Evolutionary conservation across 2,797 vertebrate species (phyloP).

Genomic region (Ceryle rudis): DNA sequence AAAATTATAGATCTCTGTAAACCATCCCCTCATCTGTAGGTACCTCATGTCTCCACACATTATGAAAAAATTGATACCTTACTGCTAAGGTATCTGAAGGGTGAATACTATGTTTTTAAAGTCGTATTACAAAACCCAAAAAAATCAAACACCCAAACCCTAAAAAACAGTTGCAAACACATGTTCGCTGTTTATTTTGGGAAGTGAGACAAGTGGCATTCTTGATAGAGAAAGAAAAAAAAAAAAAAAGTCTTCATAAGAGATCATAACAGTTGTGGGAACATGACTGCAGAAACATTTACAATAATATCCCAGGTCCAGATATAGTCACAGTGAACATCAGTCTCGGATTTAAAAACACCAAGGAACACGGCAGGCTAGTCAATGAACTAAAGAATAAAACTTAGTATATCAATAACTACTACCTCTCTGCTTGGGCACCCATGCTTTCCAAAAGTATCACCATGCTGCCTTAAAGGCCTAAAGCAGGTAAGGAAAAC

Average conservation of each 20-base stretch:
- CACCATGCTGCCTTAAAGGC: neutral
- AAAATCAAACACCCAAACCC: neutral
- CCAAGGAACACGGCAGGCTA: neutral
- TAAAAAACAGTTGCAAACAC: neutral
- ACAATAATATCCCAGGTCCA: neutral
- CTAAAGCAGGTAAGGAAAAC: neutral
- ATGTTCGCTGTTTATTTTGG: neutral
- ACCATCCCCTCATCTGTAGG: neutral
- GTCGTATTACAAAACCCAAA: too few species aligned
- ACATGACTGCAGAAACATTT: neutral
- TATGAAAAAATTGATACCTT: neutral
- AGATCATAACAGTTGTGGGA: neutral
- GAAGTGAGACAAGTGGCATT: neutral
- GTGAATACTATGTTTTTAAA: neutral
- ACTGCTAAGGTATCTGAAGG: neutral
- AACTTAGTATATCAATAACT: neutral
- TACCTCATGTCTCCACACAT: rapidly evolving
- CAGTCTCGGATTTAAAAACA: neutral
- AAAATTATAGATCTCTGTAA: neutral
- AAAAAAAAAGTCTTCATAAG: neutral
- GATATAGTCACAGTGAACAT: neutral
- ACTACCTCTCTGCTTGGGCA: neutral
- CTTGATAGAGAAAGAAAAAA: neutral
- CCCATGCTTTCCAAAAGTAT: neutral
- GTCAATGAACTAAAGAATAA: neutral